Evolutionary conservation across 2,888 invertebrate genomes (phyloP), one percentile per base, ranked within the genome.

Genomic region (Netelia fuscicornis): DNA sequence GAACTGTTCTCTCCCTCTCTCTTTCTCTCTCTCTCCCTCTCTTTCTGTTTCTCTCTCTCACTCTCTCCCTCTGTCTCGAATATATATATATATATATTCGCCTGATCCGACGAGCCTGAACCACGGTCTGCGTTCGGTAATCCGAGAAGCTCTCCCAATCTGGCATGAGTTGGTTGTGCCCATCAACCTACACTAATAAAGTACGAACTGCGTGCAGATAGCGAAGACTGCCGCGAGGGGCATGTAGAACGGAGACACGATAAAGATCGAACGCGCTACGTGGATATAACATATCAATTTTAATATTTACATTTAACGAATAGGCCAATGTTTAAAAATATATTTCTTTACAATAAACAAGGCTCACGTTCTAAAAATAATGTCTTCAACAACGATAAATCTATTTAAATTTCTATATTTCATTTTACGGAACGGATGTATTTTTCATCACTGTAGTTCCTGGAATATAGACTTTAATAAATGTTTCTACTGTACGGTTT

Each of bases 1-100:
- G 87, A 89, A 86, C 83, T 87, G 74, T 76, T 71, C 68, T 67
- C 44, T 81, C 72, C 71, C 81, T 84, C 74, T 72, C 71, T 25
- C 58, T 8, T 65, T 81, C 71, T 76, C 83, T 71, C 80, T 83
- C 74, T 67, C 56, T 20, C 64, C 0, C 17, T 17, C 17, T 17
- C 17, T 17, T 17, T 17, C 17, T 17, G 17, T 17, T 17, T 17
- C 17, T 17, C 17, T 17, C 17, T 17, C 17, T 17, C 17, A 17
- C 17, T 17, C 17, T 17, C 17, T 17, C 17, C 17, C 17, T 17
- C 17, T 17, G 17, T 17, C 17, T 17, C 17, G 17, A 17, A 17
- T 25, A 25, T 25, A 25, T 25, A 25, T 2, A 25, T 25, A 25
- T 25, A 42, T 23, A 8, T 5, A 42, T 48, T 20, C n/a, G 37